Percentiles rank a stretch among this genome's conserved stretches.
phyloP scores from a whole-genome alignment of 1,140 invertebrate genomes.

The Leptinotarsa lineolata region DNA sequence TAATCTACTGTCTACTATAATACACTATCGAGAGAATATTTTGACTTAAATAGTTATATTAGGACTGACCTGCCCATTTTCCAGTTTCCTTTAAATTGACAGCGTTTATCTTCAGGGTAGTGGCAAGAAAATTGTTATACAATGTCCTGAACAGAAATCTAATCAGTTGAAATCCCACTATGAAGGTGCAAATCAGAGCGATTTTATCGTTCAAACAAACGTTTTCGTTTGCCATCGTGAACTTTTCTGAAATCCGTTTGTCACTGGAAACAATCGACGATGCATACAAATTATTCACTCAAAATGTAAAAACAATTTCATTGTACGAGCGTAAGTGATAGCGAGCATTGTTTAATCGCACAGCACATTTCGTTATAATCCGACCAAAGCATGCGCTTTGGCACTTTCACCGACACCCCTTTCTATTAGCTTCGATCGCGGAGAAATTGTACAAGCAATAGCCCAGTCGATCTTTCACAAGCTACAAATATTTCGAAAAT shows the following conservation, averaged over 20 bases:
- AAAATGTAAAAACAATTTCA: neutral
- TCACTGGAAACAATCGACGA: slow-evolving; percentile 2
- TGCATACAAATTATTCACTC: slow-evolving; percentile 1
- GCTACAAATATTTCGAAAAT: no score
- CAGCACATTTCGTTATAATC: slow-evolving; percentile 16
- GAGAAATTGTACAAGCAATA: slow-evolving; percentile 13
- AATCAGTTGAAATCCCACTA: slow-evolving; percentile 47
- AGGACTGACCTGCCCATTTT: slow-evolving; percentile 59
- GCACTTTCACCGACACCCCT: slow-evolving; percentile 14
- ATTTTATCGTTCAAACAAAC: slow-evolving; percentile 38
- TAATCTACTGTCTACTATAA: no score
- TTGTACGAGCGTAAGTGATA: neutral
- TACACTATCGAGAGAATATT: no score
- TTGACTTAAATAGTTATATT: neutral
- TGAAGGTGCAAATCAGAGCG: slow-evolving; percentile 43
- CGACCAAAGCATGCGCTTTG: neutral
- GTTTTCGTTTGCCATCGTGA: slow-evolving; percentile 22
- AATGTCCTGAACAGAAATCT: slow-evolving; percentile 45
- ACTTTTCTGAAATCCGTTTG: neutral
- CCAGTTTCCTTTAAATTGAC: slow-evolving; percentile 57
- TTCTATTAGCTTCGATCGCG: slow-evolving; percentile 16
- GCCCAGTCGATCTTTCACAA: neutral
- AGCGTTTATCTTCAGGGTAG: slow-evolving; percentile 52
- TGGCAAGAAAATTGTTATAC: slow-evolving; percentile 56
- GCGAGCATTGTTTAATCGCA: neutral